Conservation (phyloP, 2,888 invertebrate genomes). For the Acleris emargana region DNA sequence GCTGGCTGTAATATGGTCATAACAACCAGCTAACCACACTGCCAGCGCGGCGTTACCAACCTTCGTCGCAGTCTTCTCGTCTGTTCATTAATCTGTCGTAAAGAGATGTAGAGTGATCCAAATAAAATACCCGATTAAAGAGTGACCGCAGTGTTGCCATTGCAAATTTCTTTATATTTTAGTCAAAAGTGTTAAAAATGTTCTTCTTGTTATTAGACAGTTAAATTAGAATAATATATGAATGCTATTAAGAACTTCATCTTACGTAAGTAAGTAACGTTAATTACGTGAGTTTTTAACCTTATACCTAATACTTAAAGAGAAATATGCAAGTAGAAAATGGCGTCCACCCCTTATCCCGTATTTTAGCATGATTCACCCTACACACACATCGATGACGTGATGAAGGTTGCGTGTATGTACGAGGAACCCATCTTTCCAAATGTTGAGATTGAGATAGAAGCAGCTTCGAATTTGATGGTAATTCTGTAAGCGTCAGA, state of each 20-base stretch:
- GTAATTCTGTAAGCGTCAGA: too few species aligned
- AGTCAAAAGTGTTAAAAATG: too few species aligned
- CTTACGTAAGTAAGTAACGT: too few species aligned
- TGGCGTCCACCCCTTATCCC: constrained; percentile 2
- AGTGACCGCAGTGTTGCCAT: background rate
- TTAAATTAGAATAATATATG: too few species aligned
- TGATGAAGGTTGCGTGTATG: too few species aligned
- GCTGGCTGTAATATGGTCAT: constrained; percentile 92
- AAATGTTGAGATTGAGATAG: too few species aligned
- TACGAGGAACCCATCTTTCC: background rate
- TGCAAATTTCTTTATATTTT: too few species aligned
- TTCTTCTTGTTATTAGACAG: too few species aligned
- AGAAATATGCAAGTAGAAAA: background rate
- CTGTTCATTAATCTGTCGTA: constrained; percentile 13
- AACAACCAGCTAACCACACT: constrained; percentile 99
- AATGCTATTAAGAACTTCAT: too few species aligned
- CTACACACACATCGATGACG: constrained; percentile 2
- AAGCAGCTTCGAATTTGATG: too few species aligned
- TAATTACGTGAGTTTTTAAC: too few species aligned
- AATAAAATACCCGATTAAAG: background rate
- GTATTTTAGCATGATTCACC: constrained; percentile 9
- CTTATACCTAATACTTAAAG: background rate
- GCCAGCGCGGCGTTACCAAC: constrained; percentile 90
- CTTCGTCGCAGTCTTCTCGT: constrained; percentile 25
- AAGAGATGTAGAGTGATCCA: background rate